Conservation (phyloP, 2,888 invertebrate species). For the Poecilobothrus nobilitatus region DNA sequence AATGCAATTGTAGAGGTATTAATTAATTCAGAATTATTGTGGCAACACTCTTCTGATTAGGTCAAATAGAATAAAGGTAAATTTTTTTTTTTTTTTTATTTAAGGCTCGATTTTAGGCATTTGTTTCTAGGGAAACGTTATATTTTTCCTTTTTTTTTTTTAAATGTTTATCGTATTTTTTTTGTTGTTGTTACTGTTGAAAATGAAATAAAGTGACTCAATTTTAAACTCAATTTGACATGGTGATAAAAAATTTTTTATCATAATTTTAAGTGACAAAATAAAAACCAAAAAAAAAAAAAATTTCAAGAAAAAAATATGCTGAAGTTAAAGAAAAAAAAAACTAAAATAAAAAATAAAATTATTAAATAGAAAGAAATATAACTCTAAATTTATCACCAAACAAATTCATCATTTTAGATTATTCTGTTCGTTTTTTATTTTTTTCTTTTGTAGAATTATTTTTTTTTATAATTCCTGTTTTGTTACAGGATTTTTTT, state of each 20-base stretch:
- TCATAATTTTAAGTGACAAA: not conserved
- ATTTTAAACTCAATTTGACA: constrained; percentile 6
- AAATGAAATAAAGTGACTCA: constrained; percentile 1
- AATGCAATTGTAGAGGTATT: too few relatives aligned
- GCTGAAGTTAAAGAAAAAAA: not conserved
- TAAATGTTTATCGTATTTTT: not conserved
- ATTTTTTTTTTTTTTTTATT: not conserved
- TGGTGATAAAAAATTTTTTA: not conserved
- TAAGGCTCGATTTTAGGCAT: not conserved
- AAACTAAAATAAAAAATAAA: not conserved
- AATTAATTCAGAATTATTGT: too few relatives aligned
- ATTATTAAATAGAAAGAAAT: not conserved
- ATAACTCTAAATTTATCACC: not conserved
- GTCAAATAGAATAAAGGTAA: too few relatives aligned
- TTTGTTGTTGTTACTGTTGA: not conserved
- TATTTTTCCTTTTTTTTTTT: too few relatives aligned
- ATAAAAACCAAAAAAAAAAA: too few relatives aligned
- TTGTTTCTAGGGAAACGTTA: too few relatives aligned
- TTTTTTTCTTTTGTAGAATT: too few relatives aligned
- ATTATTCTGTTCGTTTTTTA: too few relatives aligned
- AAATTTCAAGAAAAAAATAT: not conserved
- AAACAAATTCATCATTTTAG: not conserved
- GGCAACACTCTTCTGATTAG: too few relatives aligned
- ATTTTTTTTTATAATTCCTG: too few relatives aligned
- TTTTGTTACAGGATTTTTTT: not conserved